Base-by-base conservation (phyloP, 2,888 invertebrate species). In the Copidosoma aretas region DNA sequence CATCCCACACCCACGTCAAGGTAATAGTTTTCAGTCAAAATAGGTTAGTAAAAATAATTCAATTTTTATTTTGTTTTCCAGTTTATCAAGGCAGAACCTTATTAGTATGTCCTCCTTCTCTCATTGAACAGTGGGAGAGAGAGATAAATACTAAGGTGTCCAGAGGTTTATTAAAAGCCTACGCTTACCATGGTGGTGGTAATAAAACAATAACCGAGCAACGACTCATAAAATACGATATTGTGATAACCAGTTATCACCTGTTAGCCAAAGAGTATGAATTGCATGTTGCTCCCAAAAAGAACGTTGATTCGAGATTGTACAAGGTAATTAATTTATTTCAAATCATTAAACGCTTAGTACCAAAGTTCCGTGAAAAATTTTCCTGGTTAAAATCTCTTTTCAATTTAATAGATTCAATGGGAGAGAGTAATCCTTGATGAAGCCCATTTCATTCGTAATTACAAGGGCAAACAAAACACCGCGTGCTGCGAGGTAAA, bases 161-260 rank as follows among this genome's bases (percentile, higher is more conserved):
- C 46, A 79, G 88, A 12, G 88, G 90, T 70, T 78, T 87, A 0
- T 83, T 96, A 0, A 85, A 87, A 1, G 89, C 91, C 2, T 85
- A 87, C 62, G 80, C 93, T 41, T 77, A 94, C 85, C 97, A 98
- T 84, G 97, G 97, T 0, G 85, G 88, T 0, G 1, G 8, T 39
- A 89, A 90, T 74, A 87, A 96, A 17, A 90, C 92, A 76, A 84
- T 84, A 0, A 70, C 71, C 15, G 67, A 79, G 0, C 76, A 70
- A 61, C 73, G 86, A 67, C 84, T 96, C 53, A 89, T 92, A 0
- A 84, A 87, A 52, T 84, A 90, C 80, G 94, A 97, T 83, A 84
- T 98, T 0, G 95, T 98, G 0, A 85, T 97, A 51, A 97, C 97
- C 14, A 97, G 97, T 0, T 98, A 97, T 79, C 89, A 91, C 56